Percentiles rank a stretch among this genome's conserved stretches.
Evolutionary conservation across 2,888 invertebrate species (phyloP).

Genomic region (Metalampra italica): DNA sequence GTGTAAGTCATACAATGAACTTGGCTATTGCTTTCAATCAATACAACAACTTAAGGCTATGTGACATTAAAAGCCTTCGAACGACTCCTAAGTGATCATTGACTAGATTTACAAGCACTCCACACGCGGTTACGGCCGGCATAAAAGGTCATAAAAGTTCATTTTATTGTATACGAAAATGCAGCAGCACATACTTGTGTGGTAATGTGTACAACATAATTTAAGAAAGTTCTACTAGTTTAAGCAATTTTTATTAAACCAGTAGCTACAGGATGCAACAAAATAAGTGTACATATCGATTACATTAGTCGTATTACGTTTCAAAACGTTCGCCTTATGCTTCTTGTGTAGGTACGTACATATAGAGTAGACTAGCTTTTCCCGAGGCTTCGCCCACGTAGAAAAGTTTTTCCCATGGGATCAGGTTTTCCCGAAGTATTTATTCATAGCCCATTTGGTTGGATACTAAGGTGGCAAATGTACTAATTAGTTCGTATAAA

Average conservation of each 20-base stretch:
- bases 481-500: no score
- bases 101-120: constrained; percentile 29
- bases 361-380: no score
- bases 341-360: no score
- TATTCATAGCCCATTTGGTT: no score
- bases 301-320: no score
- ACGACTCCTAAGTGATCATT: constrained; percentile 26
- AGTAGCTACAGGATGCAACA: no score
- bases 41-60: constrained; percentile 18
- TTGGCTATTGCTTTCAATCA: constrained; percentile 15
- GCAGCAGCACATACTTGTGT: not conserved
- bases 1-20: not conserved
- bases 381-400: no score
- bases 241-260: constrained; percentile 17
- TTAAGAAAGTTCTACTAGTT: constrained; percentile 9
- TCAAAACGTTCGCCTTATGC: no score
- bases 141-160: constrained; percentile 32
- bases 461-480: no score
- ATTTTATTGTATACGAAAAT: constrained; percentile 22
- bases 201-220: not conserved
- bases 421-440: no score
- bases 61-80: constrained; percentile 27
- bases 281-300: no score
- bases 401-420: no score
- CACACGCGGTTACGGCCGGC: constrained; percentile 22